A percentile compares a stretch with the other conserved stretches of the same genome.
Conservation (phyloP, 2,113 vertebrate genomes). For the Nematolebias whitei region DNA sequence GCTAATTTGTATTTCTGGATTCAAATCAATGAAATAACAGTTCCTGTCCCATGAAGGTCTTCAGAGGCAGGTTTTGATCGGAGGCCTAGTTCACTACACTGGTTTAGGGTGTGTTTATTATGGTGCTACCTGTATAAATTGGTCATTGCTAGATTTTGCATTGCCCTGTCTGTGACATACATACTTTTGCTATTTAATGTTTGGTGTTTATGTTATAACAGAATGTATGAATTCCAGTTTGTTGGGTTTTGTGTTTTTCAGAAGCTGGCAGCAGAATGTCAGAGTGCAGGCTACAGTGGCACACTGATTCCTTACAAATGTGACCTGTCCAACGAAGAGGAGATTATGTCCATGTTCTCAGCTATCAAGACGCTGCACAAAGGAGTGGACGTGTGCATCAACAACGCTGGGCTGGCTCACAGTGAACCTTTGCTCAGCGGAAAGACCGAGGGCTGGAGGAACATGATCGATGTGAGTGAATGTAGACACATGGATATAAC, state of each 20-base stretch:
- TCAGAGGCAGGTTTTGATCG: too few relatives aligned
- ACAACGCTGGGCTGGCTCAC: constrained; percentile 92
- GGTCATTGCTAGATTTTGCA: constrained; percentile 28
- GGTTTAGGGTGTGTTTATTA: constrained; percentile 27
- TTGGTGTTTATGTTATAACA: not conserved
- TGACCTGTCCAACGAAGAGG: constrained; percentile 93
- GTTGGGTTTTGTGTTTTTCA: constrained; percentile 60
- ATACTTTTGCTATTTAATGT: not conserved
- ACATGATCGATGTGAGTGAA: constrained; percentile 91
- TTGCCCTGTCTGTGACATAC: not conserved
- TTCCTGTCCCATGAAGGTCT: too few relatives aligned
- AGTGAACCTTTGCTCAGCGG: constrained; percentile 89
- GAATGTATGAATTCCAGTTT: not conserved
- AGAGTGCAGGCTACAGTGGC: constrained; percentile 91
- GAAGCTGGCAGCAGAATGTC: constrained; percentile 94
- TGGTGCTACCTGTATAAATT: constrained; percentile 6
- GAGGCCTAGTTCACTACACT: too few relatives aligned
- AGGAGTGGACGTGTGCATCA: constrained; percentile 96
- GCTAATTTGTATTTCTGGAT: too few relatives aligned
- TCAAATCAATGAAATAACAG: too few relatives aligned
- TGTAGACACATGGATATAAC: not conserved
- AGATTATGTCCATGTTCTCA: constrained; percentile 98
- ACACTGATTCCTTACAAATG: constrained; percentile 94
- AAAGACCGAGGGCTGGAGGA: constrained; percentile 90
- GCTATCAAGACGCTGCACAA: constrained; percentile 90